These are phyloP conservation scores for Triplophysa yarkandensis DNA, from an alignment of 2,797 vertebrate genomes.

Conservation along the genomic window DNA sequence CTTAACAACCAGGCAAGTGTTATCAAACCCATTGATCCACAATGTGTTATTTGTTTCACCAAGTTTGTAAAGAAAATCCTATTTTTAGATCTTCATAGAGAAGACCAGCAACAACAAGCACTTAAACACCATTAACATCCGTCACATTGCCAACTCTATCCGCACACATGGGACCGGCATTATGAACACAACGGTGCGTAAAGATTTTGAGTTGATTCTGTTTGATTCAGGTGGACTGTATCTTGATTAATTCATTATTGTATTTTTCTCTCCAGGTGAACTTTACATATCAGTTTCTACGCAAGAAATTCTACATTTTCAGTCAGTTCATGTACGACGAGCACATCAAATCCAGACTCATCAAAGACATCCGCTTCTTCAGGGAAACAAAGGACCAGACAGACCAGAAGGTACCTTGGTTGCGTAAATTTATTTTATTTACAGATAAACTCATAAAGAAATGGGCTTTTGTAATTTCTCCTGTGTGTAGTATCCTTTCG, in stretches of 20 bases:
- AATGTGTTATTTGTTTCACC: not conserved
- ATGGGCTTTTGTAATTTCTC: not conserved
- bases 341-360: conserved; percentile 97
- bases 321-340: conserved; percentile 99
- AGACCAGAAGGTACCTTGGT: conserved; percentile 89
- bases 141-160: conserved; percentile 98
- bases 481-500: conserved; percentile 89
- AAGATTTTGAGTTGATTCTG: not conserved
- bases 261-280: conserved; percentile 82
- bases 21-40: not conserved
- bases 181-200: conserved; percentile 96
- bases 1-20: conserved; percentile 93
- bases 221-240: too few species aligned
- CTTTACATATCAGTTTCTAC: conserved; percentile 97
- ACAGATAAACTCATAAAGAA: not conserved
- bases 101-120: conserved; percentile 99
- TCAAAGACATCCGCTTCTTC: conserved; percentile 99
- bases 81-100: conserved; percentile 92
- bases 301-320: conserved; percentile 99
- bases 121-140: conserved; percentile 98
- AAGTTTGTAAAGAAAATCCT: not conserved
- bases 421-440: not conserved
- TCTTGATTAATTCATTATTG: too few species aligned
- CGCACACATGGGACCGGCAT: conserved; percentile 97
- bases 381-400: conserved; percentile 97